Base-by-base conservation (phyloP, 2,888 invertebrate genomes). In the Pandemis corylana region DNA sequence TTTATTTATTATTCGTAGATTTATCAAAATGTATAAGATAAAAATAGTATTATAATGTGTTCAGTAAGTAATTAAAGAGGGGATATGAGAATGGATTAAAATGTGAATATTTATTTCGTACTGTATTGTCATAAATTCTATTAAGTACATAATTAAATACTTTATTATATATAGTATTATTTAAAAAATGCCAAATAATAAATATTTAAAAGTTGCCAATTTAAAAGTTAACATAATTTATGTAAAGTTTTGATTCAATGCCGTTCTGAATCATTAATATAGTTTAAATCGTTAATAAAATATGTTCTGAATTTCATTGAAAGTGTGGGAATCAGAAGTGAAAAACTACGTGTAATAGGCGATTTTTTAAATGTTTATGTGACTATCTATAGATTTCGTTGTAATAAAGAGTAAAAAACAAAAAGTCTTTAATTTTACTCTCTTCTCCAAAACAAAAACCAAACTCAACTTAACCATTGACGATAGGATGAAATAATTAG, bases 341-440 rank as follows among this genome's bases (percentile, higher is more conserved):
- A 9, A 66, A 41, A 75, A 64, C 51, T 69, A 70, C 7, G 61
- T 70, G 76, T 78, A 77, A 79, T 78, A 81, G 82, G 80, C 78
- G 78, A 79, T 87, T 87, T 89, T 87, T 84, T 82, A 83, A 85
- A 84, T 84, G 84, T 88, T 84, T 87, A 90, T 89, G 89, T 92
- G 88, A 91, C 82, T 89, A 91, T 88, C 77, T 83, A 89, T 93
- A 93, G 93, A 90, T 88, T 92, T 93, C 87, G 89, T 93, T 93
- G 90, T 92, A 94, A 89, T 94, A 94, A 93, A 94, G 81, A 79
- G 82, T 79, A 76, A 82, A 82, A 75, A 70, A 76, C 78, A 73
- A 51, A 2, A 53, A 62, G 61, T 4, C 10, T 66, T 72, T 75
- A n/a, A 62, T 77, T 76, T 65, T 51, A 73, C 44, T 59, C 71